Conservation (phyloP, 1,140 invertebrate species). For the Lineus longissimus region DNA sequence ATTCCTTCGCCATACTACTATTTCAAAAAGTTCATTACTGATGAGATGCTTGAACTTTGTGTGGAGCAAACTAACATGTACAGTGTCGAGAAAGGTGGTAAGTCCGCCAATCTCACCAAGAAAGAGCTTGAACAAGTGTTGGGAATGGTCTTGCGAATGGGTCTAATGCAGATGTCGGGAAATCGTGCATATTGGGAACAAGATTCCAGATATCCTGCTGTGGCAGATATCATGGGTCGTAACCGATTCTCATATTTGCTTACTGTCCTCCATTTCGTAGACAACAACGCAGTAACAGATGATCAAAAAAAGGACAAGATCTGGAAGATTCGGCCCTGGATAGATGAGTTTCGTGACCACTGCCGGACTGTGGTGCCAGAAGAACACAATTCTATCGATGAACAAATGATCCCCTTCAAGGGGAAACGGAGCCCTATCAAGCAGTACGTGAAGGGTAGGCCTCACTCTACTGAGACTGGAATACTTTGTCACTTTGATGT, state of each 20-base stretch:
- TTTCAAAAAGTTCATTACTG: background rate
- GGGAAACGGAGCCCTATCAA: slow-evolving; percentile 24
- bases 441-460: slow-evolving; percentile 29
- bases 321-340: slow-evolving; percentile 22
- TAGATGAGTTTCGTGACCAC: slow-evolving; percentile 13
- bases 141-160: slow-evolving; percentile 8
- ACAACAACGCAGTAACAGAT: slow-evolving; percentile 10
- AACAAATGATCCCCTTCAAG: slow-evolving; percentile 41
- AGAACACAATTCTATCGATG: slow-evolving; percentile 27
- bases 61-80: background rate
- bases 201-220: background rate
- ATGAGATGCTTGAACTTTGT: background rate
- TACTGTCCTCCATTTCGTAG: slow-evolving; percentile 12
- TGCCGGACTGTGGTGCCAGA: slow-evolving; percentile 16
- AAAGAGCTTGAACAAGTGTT: slow-evolving; percentile 8
- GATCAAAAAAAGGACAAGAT: slow-evolving; percentile 15
- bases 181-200: slow-evolving; percentile 3
- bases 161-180: background rate
- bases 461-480: slow-evolving; percentile 26
- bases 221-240: slow-evolving; percentile 7
- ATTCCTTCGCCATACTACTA: background rate
- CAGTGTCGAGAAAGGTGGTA: background rate
- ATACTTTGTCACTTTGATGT: slow-evolving; percentile 31
- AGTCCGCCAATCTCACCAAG: background rate
- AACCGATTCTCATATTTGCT: background rate